Conservation (phyloP, 2,888 invertebrate genomes). For the Megamerina dolium region DNA sequence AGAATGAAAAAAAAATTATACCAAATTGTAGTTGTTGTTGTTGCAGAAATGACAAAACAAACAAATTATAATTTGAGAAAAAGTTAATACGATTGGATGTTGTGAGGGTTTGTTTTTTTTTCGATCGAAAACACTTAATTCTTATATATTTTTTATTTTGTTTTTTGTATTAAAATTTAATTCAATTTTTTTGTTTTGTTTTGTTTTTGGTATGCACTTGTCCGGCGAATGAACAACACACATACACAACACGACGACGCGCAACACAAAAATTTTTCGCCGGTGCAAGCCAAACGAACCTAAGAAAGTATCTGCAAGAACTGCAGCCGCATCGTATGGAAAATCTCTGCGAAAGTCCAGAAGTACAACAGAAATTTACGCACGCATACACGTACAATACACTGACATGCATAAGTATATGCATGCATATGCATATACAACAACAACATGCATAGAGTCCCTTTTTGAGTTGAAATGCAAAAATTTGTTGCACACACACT, state of each 20-base stretch:
- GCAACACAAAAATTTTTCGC: conserved; percentile 24
- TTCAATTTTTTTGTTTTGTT: conserved; percentile 9
- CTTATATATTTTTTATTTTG: not conserved
- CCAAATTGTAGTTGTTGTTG: too few relatives aligned
- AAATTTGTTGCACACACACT: conserved; percentile 10
- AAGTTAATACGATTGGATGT: too few relatives aligned
- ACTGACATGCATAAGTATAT: conserved; percentile 1
- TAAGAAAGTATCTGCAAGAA: conserved; percentile 49
- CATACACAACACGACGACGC: conserved; percentile 19
- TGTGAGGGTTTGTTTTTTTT: too few relatives aligned
- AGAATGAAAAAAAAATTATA: too few relatives aligned
- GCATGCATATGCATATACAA: conserved; percentile 8
- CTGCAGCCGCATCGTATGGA: conserved; percentile 48
- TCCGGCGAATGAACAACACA: conserved; percentile 19
- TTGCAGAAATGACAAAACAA: too few relatives aligned
- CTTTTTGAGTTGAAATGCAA: too few relatives aligned
- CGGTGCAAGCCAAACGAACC: conserved; percentile 45
- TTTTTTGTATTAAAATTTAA: not conserved
- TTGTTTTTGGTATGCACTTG: conserved; percentile 20
- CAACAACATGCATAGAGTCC: too few relatives aligned
- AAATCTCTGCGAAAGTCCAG: conserved; percentile 48
- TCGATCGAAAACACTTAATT: not conserved
- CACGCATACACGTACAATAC: conserved; percentile 8
- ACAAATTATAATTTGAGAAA: too few relatives aligned
- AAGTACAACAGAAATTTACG: not conserved